Evolutionary conservation across 2,797 vertebrate genomes (phyloP).

Genomic region (Chaunax sp.): DNA sequence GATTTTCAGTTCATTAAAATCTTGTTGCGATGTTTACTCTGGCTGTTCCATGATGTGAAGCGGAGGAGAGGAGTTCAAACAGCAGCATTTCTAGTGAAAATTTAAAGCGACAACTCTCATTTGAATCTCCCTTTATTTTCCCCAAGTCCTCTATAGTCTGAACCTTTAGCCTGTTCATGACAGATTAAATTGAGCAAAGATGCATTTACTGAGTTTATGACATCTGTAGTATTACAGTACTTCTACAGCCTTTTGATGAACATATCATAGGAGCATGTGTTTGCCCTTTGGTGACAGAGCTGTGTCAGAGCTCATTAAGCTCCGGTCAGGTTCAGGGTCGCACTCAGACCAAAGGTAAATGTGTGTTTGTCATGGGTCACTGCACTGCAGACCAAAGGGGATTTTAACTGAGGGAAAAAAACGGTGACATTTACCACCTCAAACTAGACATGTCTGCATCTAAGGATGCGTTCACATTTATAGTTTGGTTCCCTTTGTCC

Average conservation of each 20-base stretch:
- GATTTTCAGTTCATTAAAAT: no score
- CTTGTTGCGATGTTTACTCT: no score
- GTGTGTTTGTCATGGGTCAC: constrained; percentile 11
- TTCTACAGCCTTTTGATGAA: neutral
- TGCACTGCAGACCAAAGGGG: constrained; percentile 3
- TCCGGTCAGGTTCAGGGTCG: constrained; percentile 22
- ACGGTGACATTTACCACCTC: neutral
- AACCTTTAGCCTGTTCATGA: no score
- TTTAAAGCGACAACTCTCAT: no score
- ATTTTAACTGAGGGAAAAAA: neutral
- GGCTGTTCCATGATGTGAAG: no score
- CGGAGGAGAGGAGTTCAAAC: no score
- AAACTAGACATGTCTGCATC: neutral
- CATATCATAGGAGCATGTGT: constrained; percentile 8
- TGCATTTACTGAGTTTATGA: neutral
- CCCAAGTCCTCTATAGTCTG: no score
- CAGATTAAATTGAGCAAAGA: neutral
- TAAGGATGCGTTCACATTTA: no score
- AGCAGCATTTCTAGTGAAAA: no score
- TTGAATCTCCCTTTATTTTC: no score
- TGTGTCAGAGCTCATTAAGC: constrained; percentile 18
- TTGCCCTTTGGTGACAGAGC: neutral
- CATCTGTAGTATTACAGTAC: neutral
- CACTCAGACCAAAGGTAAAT: constrained; percentile 19
- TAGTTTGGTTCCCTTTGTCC: no score